Evolutionary conservation across 2,888 invertebrate species (phyloP), one percentile per base, ranked within the genome.

Genomic region (Drosophila hamatofila): DNA sequence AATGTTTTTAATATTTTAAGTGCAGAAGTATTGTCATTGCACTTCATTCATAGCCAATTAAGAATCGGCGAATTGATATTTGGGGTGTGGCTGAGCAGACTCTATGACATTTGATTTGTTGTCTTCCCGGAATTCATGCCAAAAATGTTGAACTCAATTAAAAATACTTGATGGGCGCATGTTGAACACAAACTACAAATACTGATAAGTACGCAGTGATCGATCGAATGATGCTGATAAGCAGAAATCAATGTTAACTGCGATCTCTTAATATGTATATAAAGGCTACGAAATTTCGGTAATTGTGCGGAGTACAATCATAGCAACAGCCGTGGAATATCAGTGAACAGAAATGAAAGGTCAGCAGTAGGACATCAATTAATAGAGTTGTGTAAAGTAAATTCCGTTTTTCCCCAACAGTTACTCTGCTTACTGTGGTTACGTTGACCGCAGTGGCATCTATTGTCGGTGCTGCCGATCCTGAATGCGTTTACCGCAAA

Each of bases 401-500:
- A 16, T 11, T 12, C 18, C 0, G 3, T 30, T 42, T 23, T 21
- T 48, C 42, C 42, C 23, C 39, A 11, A 39, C 52, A 91, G 91
- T 81, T 81, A 78, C 78, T 72, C 77, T 91, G 73, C 86, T 88
- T 71, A 70, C 89, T 88, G 88, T 86, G 81, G 90, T 89, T 57
- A 67, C 77, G 55, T 56, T 89, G 74, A 78, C 88, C 75, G 64
- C 85, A 74, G 70, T 85, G 67, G 81, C 81, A 72, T 62, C 81
- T 55, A 25, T 86, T 6, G 69, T 75, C 62, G 70, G 65, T 51
- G 90, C 90, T 35, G 88, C 84, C 56, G 91, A 91, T 78, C 81
- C 89, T 44, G 91, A 90, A 72, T 91, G 91, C 58, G 67, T 89
- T n/a, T 81, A 90, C 33, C 90, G 91, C 33, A 84, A 83, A 51